Conservation (phyloP, 2,888 invertebrate genomes). For the Drosophila niveifrons region DNA sequence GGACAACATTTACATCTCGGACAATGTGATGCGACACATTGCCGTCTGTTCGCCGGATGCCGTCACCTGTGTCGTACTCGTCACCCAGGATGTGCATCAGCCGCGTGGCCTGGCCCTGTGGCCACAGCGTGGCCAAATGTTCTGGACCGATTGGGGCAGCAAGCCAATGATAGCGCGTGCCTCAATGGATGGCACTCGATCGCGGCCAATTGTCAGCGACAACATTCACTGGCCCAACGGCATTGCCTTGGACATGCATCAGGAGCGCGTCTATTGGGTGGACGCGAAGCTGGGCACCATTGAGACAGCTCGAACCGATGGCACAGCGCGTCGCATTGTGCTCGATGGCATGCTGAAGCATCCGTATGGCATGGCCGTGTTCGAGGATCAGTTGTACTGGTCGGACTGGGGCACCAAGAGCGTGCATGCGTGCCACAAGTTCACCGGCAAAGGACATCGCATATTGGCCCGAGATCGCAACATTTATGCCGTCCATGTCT, state of each 20-base stretch:
- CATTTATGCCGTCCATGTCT: slow-evolving; percentile 89
- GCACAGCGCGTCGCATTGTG: slow-evolving; percentile 88
- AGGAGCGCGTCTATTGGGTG: slow-evolving; percentile 94
- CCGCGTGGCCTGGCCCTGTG: slow-evolving; percentile 90
- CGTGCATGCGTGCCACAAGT: slow-evolving; percentile 92
- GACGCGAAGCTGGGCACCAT: slow-evolving; percentile 91
- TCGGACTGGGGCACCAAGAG: slow-evolving; percentile 93
- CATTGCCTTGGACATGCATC: slow-evolving; percentile 92
- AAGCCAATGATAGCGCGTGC: slow-evolving; percentile 91
- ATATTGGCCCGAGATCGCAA: slow-evolving; percentile 87
- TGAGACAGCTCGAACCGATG: slow-evolving; percentile 89
- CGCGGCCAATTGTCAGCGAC: slow-evolving; percentile 87
- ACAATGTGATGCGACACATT: slow-evolving; percentile 89
- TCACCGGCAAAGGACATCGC: slow-evolving; percentile 88
- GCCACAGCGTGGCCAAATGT: slow-evolving; percentile 91
- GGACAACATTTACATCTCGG: slow-evolving; percentile 92
- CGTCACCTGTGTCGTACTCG: slow-evolving; percentile 88
- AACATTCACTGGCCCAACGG: slow-evolving; percentile 94
- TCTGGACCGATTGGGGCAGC: slow-evolving; percentile 96
- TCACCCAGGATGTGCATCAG: slow-evolving; percentile 88
- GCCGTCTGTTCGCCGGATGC: slow-evolving; percentile 91
- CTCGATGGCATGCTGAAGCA: slow-evolving; percentile 89
- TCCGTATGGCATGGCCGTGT: slow-evolving; percentile 94
- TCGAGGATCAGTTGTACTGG: slow-evolving; percentile 96
- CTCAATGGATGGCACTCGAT: slow-evolving; percentile 93